phyloP scores from a whole-genome alignment of 2,797 vertebrate genomes.

The Apogon talboti region DNA sequence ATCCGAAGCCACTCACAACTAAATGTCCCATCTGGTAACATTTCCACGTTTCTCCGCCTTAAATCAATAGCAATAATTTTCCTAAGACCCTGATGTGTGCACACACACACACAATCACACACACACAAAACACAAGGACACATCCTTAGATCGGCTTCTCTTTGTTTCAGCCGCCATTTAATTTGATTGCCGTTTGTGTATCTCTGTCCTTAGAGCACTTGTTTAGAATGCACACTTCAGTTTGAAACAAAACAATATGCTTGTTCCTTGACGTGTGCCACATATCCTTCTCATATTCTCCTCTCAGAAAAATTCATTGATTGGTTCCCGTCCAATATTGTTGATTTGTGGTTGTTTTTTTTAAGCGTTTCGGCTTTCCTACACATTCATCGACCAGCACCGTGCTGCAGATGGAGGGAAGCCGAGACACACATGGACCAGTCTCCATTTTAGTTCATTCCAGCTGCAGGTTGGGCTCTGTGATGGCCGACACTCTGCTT shows the following conservation, averaged over 20 bases:
- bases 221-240: conserved; percentile 62
- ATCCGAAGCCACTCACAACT: conserved; percentile 88
- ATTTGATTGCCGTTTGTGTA: conserved; percentile 71
- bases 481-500: conserved; percentile 74
- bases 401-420: conserved; percentile 27
- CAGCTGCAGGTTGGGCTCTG: conserved; percentile 52
- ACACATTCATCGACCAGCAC: conserved; percentile 39
- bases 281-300: conserved; percentile 59
- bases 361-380: conserved; percentile 32
- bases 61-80: conserved; percentile 99
- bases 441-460: conserved; percentile 76
- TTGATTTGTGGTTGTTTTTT: conserved; percentile 62
- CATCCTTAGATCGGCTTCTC: conserved; percentile 45
- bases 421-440: conserved; percentile 26
- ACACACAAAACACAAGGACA: conserved; percentile 44
- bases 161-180: conserved; percentile 77
- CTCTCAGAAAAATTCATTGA: conserved; percentile 59
- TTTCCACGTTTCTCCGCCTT: conserved; percentile 94
- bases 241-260: conserved; percentile 44
- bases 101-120: conserved; percentile 45
- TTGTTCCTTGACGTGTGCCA: conserved; percentile 23
- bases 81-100: conserved; percentile 83
- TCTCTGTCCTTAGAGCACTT: conserved; percentile 60
- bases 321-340: conserved; percentile 54
- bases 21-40: conserved; percentile 98